A percentile compares a stretch with the other conserved stretches of the same genome.
Conservation (phyloP, 2,113 vertebrate genomes). For the Amblyopsis rosae region DNA sequence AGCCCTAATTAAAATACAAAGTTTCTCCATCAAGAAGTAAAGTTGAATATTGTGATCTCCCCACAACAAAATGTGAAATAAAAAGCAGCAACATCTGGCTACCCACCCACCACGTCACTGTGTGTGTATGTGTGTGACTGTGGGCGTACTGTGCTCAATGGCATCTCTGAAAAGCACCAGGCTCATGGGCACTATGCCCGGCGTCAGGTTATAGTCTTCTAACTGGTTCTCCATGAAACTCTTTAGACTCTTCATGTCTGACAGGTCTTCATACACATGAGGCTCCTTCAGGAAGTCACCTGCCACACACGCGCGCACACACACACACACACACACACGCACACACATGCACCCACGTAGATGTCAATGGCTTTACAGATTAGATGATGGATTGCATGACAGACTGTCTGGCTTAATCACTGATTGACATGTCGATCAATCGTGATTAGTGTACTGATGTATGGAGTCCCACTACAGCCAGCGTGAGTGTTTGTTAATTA, state of each 20-base stretch:
- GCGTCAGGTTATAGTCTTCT: constrained; percentile 81
- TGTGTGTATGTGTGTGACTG: not conserved
- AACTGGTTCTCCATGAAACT: constrained; percentile 81
- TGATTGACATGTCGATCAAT: constrained; percentile 5
- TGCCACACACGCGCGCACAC: constrained; percentile 42
- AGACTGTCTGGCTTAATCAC: constrained; percentile 16
- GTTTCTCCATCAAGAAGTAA: no score
- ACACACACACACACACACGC: not conserved
- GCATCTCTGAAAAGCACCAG: constrained; percentile 88
- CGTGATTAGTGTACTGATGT: constrained; percentile 22
- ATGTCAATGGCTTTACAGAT: constrained; percentile 16
- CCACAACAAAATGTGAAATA: not conserved
- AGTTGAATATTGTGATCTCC: no score
- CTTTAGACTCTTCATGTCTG: constrained; percentile 79
- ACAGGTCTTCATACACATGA: constrained; percentile 83
- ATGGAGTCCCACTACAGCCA: constrained; percentile 4
- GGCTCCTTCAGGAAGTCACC: constrained; percentile 84
- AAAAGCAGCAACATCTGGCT: not conserved
- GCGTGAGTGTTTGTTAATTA: constrained; percentile 2
- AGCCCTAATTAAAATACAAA: no score
- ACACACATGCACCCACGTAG: not conserved
- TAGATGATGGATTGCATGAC: constrained; percentile 32
- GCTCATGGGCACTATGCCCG: constrained; percentile 80
- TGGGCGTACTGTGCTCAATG: constrained; percentile 81
- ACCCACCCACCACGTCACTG: not conserved